Evolutionary conservation across 1,140 invertebrate species (phyloP).

Genomic region (Panonychus citri): DNA sequence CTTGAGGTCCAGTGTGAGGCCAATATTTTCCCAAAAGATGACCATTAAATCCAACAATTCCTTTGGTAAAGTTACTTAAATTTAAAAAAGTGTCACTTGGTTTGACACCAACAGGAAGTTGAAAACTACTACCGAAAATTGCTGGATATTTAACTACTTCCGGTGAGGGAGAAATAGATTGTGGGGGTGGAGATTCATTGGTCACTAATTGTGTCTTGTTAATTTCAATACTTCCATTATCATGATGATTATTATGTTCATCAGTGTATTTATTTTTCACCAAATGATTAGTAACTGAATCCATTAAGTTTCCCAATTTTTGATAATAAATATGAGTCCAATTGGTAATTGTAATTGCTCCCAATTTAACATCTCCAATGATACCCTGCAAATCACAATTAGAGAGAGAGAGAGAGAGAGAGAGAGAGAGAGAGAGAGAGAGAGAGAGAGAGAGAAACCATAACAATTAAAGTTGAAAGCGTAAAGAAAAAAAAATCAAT

Average conservation of each 20-base stretch:
- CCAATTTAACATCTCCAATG: background rate
- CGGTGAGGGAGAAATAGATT: background rate
- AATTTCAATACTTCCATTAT: too few species aligned
- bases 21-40: conserved; percentile 52
- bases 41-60: conserved; percentile 43
- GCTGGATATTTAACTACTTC: background rate
- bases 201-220: too few species aligned
- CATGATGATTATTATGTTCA: background rate
- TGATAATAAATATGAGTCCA: background rate
- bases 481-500: too few species aligned
- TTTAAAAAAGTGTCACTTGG: conserved; percentile 39
- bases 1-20: conserved; percentile 45
- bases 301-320: background rate
- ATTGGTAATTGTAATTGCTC: background rate
- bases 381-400: background rate
- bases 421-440: too few species aligned
- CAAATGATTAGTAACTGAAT: background rate
- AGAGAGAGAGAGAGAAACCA: too few species aligned
- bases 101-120: too few species aligned
- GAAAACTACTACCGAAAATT: background rate
- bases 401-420: too few species aligned
- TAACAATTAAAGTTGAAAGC: too few species aligned
- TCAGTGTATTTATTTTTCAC: background rate
- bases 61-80: conserved; percentile 41
- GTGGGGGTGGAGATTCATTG: background rate